Evolutionary conservation across 2,113 vertebrate species (phyloP).

Genomic region (Heloderma charlesbogerti): DNA sequence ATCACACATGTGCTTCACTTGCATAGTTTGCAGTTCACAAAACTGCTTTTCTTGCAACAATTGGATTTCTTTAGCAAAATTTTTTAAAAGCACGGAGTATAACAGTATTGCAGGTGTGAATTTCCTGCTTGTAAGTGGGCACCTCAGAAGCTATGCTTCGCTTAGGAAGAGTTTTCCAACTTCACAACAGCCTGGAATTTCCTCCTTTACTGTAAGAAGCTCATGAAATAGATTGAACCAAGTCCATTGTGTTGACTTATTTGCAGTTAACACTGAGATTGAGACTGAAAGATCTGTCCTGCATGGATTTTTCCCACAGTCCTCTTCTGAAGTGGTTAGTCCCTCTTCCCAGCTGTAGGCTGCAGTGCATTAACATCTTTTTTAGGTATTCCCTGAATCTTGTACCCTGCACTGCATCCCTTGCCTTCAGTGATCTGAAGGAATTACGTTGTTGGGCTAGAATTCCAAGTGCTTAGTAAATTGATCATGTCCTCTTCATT

Average conservation of each 20-base stretch:
- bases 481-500: slow-evolving; percentile 15
- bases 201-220: slow-evolving; percentile 11
- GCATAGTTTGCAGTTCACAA: not conserved
- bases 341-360: not conserved
- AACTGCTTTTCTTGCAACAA: not conserved
- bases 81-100: not conserved
- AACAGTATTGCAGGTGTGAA: not conserved
- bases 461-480: slow-evolving; percentile 42
- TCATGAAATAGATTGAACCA: not conserved
- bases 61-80: not conserved
- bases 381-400: not conserved
- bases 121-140: slow-evolving; percentile 14
- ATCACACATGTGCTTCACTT: not conserved
- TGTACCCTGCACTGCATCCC: not conserved
- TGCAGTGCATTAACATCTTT: not conserved
- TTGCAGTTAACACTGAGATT: not conserved
- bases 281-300: slow-evolving; percentile 22
- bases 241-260: slow-evolving; percentile 27
- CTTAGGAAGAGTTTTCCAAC: not conserved
- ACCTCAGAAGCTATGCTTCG: not conserved
- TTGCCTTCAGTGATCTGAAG: not conserved
- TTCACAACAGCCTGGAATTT: not conserved
- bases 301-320: slow-evolving; percentile 43
- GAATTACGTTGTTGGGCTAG: too few species aligned
- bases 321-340: slow-evolving; percentile 20